Conservation (phyloP, 2,888 invertebrate genomes). For the Ophonus ardosiacus region DNA sequence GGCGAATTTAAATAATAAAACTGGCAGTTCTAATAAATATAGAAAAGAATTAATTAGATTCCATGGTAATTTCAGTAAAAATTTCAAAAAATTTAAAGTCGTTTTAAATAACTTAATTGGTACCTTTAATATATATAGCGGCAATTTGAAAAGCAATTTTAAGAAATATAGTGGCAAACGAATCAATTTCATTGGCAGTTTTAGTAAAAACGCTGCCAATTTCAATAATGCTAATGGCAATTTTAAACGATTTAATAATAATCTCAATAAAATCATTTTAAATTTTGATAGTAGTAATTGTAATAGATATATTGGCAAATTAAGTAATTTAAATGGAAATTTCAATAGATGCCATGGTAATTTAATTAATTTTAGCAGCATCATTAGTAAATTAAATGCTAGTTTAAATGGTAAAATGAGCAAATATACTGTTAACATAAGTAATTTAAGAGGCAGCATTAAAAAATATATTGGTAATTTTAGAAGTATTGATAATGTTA, state of each 20-base stretch:
- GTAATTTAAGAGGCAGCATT: neutral
- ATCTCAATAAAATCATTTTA: neutral
- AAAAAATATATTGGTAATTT: neutral
- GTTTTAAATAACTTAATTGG: neutral
- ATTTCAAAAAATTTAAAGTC: neutral
- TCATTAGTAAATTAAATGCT: constrained; percentile 8
- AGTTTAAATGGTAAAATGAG: neutral
- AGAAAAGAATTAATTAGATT: neutral
- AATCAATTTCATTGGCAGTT: neutral
- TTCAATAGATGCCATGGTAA: neutral
- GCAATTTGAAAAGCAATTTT: neutral
- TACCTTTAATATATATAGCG: neutral
- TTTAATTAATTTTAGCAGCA: constrained; percentile 8
- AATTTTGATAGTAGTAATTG: no score
- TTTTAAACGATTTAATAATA: neutral
- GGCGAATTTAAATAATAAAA: neutral
- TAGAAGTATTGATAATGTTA: neutral
- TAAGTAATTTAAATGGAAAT: constrained; percentile 5
- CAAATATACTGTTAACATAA: neutral
- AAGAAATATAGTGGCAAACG: neutral
- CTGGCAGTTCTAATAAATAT: neutral
- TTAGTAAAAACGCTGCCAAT: neutral
- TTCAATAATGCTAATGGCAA: constrained; percentile 16
- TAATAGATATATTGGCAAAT: neutral
- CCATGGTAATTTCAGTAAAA: neutral